Base-by-base conservation (phyloP, 2,113 vertebrate species). In the Equus przewalskii region DNA sequence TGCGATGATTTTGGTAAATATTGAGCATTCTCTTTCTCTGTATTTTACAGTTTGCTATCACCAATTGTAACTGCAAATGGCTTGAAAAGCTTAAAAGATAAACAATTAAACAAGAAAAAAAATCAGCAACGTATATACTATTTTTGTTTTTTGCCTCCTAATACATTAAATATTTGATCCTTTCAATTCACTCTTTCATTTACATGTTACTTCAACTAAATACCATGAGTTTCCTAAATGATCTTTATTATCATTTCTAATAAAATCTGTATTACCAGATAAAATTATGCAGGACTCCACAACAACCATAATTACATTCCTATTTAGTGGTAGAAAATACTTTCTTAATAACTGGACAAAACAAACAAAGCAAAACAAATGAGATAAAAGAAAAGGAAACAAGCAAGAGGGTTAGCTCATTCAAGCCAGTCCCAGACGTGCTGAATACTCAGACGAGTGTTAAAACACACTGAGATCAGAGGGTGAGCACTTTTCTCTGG, bases 71-170 rank as follows among this genome's bases (percentile, higher is more conserved):
- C 44, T 51, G 2, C 64, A 70, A 97, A 65, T 94, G 65, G 2
- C 21, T 96, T 94, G 49, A 5, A 30, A 97, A 95, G 12, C 6
- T 90, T 73, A 28, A 95, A 95, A 81, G 8, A 69, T 18, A 88
- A 60, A 18, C 12, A 70, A 78, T 15, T 33, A 89, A 72, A 76
- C 8, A 75, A 90, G 62, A 1, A n/a, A 88, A 69, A 72, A 89
- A 28, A 26, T 54, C 58, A 51, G 33, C 46, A 46, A 56, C 19
- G 28, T 18, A 16, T 26, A 5, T 46, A 51, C 6, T 62, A 36
- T 30, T 82, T 18, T 30, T 65, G 21, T 1, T 28, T 60, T 83
- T 90, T 41, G 41, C 14, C 49, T 87, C 1, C 13, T 6, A 72
- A 41, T 81, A 21, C 60, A 22, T 51, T 88, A 87, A 92, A 46